Evolutionary conservation across 2,797 vertebrate species (phyloP).

Genomic region (Galaxias olidus): DNA sequence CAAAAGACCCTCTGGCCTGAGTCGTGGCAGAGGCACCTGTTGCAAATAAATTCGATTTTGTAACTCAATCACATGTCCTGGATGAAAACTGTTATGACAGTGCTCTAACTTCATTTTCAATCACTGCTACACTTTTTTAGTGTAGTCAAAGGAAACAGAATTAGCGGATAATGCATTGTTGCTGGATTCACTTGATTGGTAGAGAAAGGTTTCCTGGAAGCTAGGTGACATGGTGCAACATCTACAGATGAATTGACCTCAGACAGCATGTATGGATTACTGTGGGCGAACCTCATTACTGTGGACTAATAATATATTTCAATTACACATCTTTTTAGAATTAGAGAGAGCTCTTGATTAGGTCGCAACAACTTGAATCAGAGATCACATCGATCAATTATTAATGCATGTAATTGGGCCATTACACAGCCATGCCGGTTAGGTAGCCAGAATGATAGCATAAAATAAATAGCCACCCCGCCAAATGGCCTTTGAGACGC

Average conservation of each 20-base stretch:
- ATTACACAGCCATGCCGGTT: background rate
- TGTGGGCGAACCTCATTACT: too few relatives aligned
- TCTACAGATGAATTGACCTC: too few relatives aligned
- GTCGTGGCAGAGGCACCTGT: conserved; percentile 78
- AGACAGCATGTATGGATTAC: too few relatives aligned
- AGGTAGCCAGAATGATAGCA: too few relatives aligned
- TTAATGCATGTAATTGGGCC: background rate
- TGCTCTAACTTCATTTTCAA: conserved; percentile 66
- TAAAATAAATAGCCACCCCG: background rate
- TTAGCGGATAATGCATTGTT: conserved; percentile 40
- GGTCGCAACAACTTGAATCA: background rate
- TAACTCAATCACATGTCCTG: conserved; percentile 75
- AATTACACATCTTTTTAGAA: background rate
- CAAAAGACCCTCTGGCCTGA: conserved; percentile 67
- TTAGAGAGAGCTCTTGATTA: background rate
- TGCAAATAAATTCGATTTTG: conserved; percentile 75
- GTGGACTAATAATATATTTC: background rate
- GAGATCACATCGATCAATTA: background rate
- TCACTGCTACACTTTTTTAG: conserved; percentile 63
- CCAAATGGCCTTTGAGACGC: conserved; percentile 26
- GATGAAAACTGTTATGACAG: conserved; percentile 78
- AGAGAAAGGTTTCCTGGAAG: too few relatives aligned
- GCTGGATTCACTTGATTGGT: conserved; percentile 23
- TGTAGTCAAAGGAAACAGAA: conserved; percentile 50
- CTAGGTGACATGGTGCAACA: too few relatives aligned